phyloP scores from a whole-genome alignment of 2,888 invertebrate species.

The Temnothorax ravouxi region DNA sequence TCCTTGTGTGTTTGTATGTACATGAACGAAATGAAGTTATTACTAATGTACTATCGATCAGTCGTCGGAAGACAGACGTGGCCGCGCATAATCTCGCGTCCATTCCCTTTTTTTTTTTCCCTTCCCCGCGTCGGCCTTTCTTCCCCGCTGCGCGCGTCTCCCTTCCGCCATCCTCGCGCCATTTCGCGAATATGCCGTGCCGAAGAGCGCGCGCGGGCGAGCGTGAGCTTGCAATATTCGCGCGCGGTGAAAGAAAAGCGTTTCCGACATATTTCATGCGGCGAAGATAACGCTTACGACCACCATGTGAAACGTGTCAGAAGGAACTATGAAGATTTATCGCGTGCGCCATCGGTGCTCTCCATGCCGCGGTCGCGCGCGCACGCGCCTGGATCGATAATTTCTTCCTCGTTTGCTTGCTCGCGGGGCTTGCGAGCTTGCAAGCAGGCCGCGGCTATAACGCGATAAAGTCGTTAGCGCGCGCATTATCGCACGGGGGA shows the following conservation, averaged over 20 bases:
- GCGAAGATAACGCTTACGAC: constrained; percentile 74
- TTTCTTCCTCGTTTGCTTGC: constrained; percentile 77
- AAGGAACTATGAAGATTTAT: constrained; percentile 77
- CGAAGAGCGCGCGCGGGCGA: constrained; percentile 53
- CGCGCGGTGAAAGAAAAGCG: constrained; percentile 75
- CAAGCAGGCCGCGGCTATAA: constrained; percentile 72
- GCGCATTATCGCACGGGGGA: constrained; percentile 72
- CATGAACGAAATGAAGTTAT: constrained; percentile 62
- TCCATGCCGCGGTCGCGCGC: constrained; percentile 55
- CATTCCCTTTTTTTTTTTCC: constrained; percentile 16
- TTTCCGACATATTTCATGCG: constrained; percentile 76
- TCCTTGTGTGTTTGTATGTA: constrained; percentile 45
- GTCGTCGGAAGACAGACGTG: constrained; percentile 49
- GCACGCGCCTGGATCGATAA: constrained; percentile 69
- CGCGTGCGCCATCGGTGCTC: constrained; percentile 72
- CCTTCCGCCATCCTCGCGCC: not conserved
- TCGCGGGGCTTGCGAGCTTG: constrained; percentile 73
- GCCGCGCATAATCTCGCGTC: constrained; percentile 46
- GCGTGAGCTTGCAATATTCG: constrained; percentile 75
- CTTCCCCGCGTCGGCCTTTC: not conserved
- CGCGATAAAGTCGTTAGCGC: constrained; percentile 78
- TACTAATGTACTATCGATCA: constrained; percentile 66
- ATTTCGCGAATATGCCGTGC: constrained; percentile 51
- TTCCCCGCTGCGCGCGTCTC: not conserved
- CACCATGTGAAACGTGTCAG: constrained; percentile 76